Evolutionary conservation across 64 coral and sea anemone species (phyloP).

Genomic region (Montipora cactus): DNA sequence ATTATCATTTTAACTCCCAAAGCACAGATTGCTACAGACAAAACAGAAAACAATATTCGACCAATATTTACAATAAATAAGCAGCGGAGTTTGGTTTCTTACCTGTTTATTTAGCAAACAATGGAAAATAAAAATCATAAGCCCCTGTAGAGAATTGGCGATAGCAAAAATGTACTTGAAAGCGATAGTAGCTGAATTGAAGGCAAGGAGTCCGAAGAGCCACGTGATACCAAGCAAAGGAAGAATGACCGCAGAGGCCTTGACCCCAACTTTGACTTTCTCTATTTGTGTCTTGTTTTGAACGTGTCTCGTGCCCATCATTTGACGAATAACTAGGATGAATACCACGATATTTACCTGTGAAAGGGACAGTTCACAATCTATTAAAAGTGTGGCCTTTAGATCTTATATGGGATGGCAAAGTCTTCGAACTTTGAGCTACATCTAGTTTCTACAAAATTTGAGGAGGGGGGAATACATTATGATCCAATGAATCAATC

Average conservation of each 20-base stretch:
- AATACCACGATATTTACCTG: slow-evolving; percentile 70
- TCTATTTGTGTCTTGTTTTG: slow-evolving; percentile 66
- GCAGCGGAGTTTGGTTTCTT: no score
- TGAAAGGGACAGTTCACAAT: not conserved
- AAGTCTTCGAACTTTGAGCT: no score
- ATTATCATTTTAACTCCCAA: no score
- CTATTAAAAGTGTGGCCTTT: no score
- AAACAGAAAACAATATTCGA: no score
- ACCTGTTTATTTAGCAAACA: no score
- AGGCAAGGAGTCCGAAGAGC: slow-evolving; percentile 56
- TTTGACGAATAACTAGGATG: slow-evolving; percentile 65
- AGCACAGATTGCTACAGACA: no score
- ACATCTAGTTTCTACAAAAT: no score
- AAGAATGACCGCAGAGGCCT: slow-evolving; percentile 70
- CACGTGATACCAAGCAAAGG: slow-evolving; percentile 75
- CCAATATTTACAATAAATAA: no score
- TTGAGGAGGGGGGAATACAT: no score
- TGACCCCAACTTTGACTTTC: slow-evolving; percentile 62
- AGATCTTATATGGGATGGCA: no score
- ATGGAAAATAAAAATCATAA: slow-evolving; percentile 63
- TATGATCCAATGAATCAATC: no score
- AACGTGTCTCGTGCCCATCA: slow-evolving; percentile 67
- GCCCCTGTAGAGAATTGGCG: slow-evolving; percentile 61
- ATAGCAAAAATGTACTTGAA: slow-evolving; percentile 70
- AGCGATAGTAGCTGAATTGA: slow-evolving; percentile 29